Evolutionary conservation across 2,888 invertebrate species (phyloP).

Genomic region (Orchesellides sinensis): DNA sequence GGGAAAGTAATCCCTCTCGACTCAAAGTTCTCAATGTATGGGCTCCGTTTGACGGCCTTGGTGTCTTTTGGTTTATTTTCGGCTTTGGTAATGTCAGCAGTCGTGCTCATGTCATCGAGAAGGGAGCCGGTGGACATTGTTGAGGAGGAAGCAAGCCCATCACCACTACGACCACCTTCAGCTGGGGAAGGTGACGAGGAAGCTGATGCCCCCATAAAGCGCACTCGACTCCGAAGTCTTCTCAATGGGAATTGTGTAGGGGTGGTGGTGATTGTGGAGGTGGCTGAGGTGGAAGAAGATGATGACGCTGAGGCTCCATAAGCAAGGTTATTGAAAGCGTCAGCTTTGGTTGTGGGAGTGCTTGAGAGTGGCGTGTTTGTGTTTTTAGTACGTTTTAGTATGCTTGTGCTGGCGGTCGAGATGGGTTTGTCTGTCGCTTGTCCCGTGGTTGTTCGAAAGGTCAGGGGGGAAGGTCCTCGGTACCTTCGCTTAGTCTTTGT

Average conservation of each 20-base stretch:
- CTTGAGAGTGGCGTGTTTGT: background rate
- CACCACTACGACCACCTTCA: background rate
- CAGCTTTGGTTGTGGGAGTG: slow-evolving; percentile 11
- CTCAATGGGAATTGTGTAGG: slow-evolving; percentile 30
- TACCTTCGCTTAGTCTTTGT: slow-evolving; percentile 31
- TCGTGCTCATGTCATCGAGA: slow-evolving; percentile 21
- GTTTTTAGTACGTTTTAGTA: no score
- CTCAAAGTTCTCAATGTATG: slow-evolving; percentile 71
- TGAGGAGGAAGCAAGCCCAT: background rate
- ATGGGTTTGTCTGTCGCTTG: slow-evolving; percentile 1
- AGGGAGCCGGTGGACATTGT: slow-evolving; percentile 7
- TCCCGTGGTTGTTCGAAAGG: slow-evolving; percentile 38
- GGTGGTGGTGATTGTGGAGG: slow-evolving; percentile 17
- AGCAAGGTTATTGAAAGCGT: slow-evolving; percentile 11
- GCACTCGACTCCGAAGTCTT: slow-evolving; percentile 40
- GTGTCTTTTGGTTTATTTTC: slow-evolving; percentile 72
- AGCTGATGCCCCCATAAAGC: slow-evolving; percentile 30
- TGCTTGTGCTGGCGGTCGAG: slow-evolving; percentile 9
- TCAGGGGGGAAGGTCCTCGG: slow-evolving; percentile 48
- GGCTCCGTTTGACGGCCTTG: slow-evolving; percentile 74
- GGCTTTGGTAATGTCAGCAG: slow-evolving; percentile 18
- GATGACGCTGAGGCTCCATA: background rate
- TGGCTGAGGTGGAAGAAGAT: background rate
- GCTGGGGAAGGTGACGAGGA: background rate
- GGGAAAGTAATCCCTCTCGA: slow-evolving; percentile 72